Percentiles rank a stretch among this genome's conserved stretches.
These are phyloP conservation scores for Tauraco hartlaubi DNA, from an alignment of 2,797 vertebrate genomes.

Conservation along the genomic window DNA sequence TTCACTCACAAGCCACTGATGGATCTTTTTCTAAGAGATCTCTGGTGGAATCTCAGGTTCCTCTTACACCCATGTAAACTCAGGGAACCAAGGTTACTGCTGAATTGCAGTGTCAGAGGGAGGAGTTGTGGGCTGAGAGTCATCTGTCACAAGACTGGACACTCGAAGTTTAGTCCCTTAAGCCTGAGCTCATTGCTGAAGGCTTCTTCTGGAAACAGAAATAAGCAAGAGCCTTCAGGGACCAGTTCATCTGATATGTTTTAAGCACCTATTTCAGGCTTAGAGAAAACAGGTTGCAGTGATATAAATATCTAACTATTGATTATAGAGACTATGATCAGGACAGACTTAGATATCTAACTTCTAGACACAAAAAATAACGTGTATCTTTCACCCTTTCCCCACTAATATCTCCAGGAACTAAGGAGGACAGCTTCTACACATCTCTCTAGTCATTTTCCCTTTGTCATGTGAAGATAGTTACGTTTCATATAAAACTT, in stretches of 20 bases:
- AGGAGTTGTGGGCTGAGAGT: not conserved
- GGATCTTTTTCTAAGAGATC: not conserved
- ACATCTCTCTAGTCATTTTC: not conserved
- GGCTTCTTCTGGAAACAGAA: not conserved
- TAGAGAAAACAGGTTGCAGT: not conserved
- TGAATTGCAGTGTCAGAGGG: not conserved
- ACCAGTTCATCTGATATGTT: not conserved
- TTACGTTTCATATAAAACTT: not conserved
- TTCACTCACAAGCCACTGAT: not conserved
- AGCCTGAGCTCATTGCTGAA: not conserved
- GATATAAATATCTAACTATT: not conserved
- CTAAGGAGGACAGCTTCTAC: not conserved
- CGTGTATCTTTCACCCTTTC: not conserved
- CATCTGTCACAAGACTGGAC: not conserved
- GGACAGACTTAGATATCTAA: not conserved
- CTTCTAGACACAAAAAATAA: not conserved
- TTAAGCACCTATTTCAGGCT: not conserved
- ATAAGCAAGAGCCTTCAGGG: not conserved
- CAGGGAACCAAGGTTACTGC: not conserved
- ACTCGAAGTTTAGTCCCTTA: not conserved
- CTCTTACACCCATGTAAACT: not conserved
- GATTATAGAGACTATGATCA: not conserved
- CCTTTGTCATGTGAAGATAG: not conserved
- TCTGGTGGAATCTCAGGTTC: not conserved
- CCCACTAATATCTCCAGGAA: not conserved